Evolutionary conservation across 2,113 vertebrate species (phyloP).

Genomic region (Limanda limanda): DNA sequence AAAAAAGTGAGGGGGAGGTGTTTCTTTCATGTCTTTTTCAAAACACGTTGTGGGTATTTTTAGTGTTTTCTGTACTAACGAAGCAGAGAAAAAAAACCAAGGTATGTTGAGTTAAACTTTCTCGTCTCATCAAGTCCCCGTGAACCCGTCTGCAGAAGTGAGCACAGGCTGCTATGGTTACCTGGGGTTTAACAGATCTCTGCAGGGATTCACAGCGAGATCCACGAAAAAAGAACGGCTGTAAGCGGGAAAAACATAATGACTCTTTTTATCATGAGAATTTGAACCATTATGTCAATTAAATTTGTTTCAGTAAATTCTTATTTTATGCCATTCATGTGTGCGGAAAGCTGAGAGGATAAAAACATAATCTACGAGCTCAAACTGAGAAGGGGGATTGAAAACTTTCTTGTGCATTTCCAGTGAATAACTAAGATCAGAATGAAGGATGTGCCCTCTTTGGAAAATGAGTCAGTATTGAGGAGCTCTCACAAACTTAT

Average conservation of each 20-base stretch:
- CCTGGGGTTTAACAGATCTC: neutral
- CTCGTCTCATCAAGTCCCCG: neutral
- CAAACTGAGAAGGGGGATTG: neutral
- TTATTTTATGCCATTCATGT: neutral
- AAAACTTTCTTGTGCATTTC: neutral
- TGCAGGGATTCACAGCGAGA: neutral
- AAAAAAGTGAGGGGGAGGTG: neutral
- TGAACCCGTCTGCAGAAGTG: neutral
- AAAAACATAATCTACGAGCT: neutral
- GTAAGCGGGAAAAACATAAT: neutral
- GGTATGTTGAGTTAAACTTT: neutral
- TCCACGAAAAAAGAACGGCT: neutral
- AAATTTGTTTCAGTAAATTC: neutral
- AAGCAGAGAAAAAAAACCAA: neutral
- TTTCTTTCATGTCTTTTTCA: neutral
- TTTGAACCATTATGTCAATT: neutral
- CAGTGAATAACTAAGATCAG: neutral
- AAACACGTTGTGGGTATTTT: neutral
- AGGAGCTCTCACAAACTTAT: too few species aligned
- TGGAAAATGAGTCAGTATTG: too few species aligned
- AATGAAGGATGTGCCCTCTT: too few species aligned
- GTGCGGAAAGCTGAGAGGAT: neutral
- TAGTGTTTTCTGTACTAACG: neutral
- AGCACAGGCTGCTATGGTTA: neutral
- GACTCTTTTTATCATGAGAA: neutral